These are phyloP conservation scores for Gadus macrocephalus DNA, from an alignment of 2,113 vertebrate species.

Conservation along the genomic window DNA sequence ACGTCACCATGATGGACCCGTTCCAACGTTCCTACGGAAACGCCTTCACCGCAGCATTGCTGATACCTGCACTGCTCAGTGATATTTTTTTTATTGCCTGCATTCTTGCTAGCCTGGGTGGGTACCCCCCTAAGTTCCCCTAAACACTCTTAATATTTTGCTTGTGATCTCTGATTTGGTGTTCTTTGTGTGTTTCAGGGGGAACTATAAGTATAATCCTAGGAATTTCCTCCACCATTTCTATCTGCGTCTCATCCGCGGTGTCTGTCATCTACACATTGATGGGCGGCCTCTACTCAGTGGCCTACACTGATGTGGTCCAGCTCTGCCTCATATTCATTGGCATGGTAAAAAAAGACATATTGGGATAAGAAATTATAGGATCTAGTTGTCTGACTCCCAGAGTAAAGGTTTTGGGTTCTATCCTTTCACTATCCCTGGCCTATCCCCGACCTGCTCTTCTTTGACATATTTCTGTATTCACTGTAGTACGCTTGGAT, in stretches of 20 bases:
- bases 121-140: neutral
- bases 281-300: slow-evolving; percentile 77
- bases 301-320: slow-evolving; percentile 78
- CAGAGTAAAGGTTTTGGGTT: no score
- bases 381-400: no score
- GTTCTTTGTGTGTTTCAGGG: slow-evolving; percentile 48
- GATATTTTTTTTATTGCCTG: slow-evolving; percentile 78
- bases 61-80: slow-evolving; percentile 70
- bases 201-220: slow-evolving; percentile 75
- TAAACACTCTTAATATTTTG: neutral
- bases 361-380: no score
- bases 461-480: no score
- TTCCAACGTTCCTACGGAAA: slow-evolving; percentile 75
- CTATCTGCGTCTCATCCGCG: slow-evolving; percentile 71
- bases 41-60: slow-evolving; percentile 62
- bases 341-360: slow-evolving; percentile 70
- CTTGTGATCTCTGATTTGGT: neutral
- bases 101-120: slow-evolving; percentile 75
- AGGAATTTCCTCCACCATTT: slow-evolving; percentile 58
- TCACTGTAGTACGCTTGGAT: no score
- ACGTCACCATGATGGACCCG: slow-evolving; percentile 76
- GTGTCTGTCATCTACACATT: slow-evolving; percentile 73
- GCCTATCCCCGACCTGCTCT: no score
- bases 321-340: slow-evolving; percentile 72
- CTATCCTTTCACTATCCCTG: no score